Base-by-base conservation (phyloP, 2,113 vertebrate species). In the Bufo gargarizans region DNA sequence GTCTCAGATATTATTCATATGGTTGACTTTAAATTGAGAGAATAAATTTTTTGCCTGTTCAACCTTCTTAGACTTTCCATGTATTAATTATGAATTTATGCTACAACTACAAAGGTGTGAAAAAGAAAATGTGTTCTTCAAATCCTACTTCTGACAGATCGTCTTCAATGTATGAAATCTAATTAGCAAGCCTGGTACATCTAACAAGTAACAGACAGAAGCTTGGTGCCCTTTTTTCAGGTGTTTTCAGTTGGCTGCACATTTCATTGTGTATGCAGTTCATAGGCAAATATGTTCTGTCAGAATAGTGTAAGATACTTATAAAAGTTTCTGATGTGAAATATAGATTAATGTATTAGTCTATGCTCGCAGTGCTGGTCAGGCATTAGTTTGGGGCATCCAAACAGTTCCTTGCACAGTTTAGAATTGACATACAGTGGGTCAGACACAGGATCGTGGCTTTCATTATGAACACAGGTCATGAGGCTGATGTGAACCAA, bases 61-160 rank as follows among this genome's bases (percentile, higher is more conserved):
- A 63, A 63, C 10, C 80, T 82, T 19, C 49, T 87, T 53, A 77
- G 49, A 89, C 87, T 89, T 84, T 17, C 12, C 69, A 7, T 77
- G 45, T 86, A 45, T 56, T 78, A 43, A 86, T 86, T 77, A 89
- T 90, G 88, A 77, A 45, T 85, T 20, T 77, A 90, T 87, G 86
- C 43, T 72, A 33, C 65, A 22, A 43, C 53, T 87, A 56, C 77
- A 71, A 47, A 16, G 53, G 67, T 72, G 69, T 74, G 55, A 85
- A 85, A 72, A 84, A 33, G 9, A 56, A 72, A 72, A 85, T 33
- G 50, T 72, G 55, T 85, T 71, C 74, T 22, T 58, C 53, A 22
- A 74, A 4, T 53, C 45, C 2, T n/a, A 8, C 47, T 74, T 85
- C 8, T 85, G 83, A 74, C 83, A 85, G 83, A 85, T 85, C 43